A percentile compares a stretch with the other conserved stretches of the same genome.
phyloP scores from a whole-genome alignment of 2,797 vertebrate genomes.

The Ptychobarbus kaznakovi region DNA sequence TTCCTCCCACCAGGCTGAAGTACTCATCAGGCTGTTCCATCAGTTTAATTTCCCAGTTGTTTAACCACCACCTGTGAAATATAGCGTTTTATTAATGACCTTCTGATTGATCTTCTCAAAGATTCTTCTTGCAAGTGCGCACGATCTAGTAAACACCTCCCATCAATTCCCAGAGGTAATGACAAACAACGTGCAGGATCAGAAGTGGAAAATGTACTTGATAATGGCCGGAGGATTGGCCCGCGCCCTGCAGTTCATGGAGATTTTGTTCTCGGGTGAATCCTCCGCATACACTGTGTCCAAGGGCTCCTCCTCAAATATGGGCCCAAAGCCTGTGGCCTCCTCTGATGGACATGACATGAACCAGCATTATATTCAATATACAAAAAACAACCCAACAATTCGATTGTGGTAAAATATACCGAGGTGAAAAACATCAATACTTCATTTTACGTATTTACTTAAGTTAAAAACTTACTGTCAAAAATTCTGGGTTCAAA shows the following conservation, averaged over 20 bases:
- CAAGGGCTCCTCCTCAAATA: conserved; percentile 97
- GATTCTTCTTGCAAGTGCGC: not conserved
- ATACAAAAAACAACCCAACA: not conserved
- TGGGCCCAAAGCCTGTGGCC: conserved; percentile 93
- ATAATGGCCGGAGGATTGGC: conserved; percentile 91
- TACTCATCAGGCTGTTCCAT: conserved; percentile 90
- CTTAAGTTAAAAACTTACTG: conserved; percentile 48
- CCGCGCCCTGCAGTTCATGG: conserved; percentile 95
- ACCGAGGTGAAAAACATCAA: not conserved
- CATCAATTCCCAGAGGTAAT: not conserved
- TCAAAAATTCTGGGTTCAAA: conserved; percentile 77
- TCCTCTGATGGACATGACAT: conserved; percentile 80
- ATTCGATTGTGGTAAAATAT: not conserved
- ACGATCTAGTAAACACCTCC: not conserved
- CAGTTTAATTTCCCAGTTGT: conserved; percentile 93
- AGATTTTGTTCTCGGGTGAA: conserved; percentile 91
- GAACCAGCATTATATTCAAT: not conserved
- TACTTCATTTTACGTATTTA: not conserved
- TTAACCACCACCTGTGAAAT: conserved; percentile 88
- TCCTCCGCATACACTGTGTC: conserved; percentile 95
- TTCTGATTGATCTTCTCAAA: not conserved
- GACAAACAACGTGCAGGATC: not conserved
- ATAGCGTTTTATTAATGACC: not conserved
- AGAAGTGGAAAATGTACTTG: conserved; percentile 77
- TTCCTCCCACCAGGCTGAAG: conserved; percentile 95